Evolutionary conservation across 1,140 invertebrate genomes (phyloP).

Genomic region (Drosophila parabipectinata): DNA sequence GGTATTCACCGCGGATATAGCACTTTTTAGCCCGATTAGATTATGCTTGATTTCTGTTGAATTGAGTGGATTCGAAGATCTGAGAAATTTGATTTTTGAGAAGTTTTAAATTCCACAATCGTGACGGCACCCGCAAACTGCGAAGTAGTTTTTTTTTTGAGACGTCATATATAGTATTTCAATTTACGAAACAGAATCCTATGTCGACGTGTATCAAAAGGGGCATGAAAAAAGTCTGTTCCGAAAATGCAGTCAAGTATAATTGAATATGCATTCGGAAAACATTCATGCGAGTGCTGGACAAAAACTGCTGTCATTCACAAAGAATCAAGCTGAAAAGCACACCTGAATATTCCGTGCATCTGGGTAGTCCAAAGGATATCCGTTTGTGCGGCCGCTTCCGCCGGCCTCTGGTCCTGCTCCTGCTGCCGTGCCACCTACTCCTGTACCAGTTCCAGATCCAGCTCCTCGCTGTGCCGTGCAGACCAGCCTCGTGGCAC

Average conservation of each 20-base stretch:
- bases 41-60: not conserved
- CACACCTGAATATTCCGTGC: conserved; percentile 73
- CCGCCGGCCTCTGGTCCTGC: conserved; percentile 29
- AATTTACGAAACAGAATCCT: conserved; percentile 11
- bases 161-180: not conserved
- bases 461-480: conserved; percentile 69
- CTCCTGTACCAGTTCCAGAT: conserved; percentile 13
- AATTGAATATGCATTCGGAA: conserved; percentile 53
- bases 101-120: not conserved
- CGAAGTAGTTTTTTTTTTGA: not conserved
- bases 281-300: conserved; percentile 26
- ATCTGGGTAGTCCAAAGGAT: conserved; percentile 76
- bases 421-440: conserved; percentile 12
- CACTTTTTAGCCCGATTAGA: conserved; percentile 17
- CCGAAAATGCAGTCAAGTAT: conserved; percentile 26
- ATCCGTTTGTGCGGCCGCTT: conserved; percentile 63
- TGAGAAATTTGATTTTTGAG: conserved; percentile 2
- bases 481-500: conserved; percentile 75
- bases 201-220: conserved; percentile 11
- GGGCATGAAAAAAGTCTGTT: conserved; percentile 7
- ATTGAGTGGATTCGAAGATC: conserved; percentile 6
- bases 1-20: not conserved
- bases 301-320: conserved; percentile 52
- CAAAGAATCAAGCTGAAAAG: conserved; percentile 30
- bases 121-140: not conserved